Evolutionary conservation across 2,113 vertebrate species (phyloP).

Genomic region (Albula glossodonta): DNA sequence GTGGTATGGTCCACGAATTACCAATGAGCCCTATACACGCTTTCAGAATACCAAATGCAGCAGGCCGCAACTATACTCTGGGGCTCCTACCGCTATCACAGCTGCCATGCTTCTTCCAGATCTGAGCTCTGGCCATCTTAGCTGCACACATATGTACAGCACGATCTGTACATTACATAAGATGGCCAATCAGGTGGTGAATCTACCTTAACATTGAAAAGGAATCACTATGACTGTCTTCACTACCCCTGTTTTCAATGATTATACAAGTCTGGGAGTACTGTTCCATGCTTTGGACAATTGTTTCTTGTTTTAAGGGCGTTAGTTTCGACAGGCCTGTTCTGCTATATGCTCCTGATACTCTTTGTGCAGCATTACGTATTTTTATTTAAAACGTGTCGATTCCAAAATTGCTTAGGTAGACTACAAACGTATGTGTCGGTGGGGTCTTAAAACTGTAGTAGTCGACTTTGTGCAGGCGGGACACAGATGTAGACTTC

Average conservation of each 20-base stretch:
- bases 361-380: background rate
- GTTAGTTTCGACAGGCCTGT: background rate
- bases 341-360: background rate
- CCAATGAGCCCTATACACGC: background rate
- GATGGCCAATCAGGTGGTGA: background rate
- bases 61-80: background rate
- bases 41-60: background rate
- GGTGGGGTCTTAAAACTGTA: background rate
- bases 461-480: background rate
- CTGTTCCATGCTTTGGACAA: background rate
- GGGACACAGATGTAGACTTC: background rate
- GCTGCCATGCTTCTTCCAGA: background rate
- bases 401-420: background rate
- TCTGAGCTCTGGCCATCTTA: background rate
- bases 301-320: background rate
- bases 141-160: background rate
- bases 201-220: background rate
- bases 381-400: background rate
- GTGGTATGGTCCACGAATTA: background rate
- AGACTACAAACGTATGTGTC: too few species aligned
- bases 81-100: background rate
- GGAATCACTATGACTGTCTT: background rate
- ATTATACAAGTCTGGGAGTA: background rate
- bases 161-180: background rate
- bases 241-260: background rate